Percentiles rank a stretch among this genome's conserved stretches.
Evolutionary conservation across 2,113 vertebrate genomes (phyloP).

Genomic region (Onychostruthus taczanowskii): DNA sequence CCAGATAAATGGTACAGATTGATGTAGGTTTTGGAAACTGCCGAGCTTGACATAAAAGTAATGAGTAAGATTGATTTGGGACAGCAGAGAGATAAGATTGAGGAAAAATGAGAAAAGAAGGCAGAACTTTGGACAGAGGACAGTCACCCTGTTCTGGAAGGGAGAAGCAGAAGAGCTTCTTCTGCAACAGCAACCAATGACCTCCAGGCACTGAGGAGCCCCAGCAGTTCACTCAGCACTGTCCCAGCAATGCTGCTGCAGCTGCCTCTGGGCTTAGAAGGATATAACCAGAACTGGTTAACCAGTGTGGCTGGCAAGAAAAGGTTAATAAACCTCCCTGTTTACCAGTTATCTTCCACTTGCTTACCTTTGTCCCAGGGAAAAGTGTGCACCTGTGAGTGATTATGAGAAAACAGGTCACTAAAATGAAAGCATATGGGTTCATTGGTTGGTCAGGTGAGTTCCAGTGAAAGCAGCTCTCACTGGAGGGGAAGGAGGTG

Average conservation of each 20-base stretch:
- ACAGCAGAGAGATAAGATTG: background rate
- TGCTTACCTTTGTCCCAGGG: background rate
- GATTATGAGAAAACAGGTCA: background rate
- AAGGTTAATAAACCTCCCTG: background rate
- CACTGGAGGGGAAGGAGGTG: background rate
- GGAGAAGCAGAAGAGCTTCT: background rate
- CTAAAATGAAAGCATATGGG: background rate
- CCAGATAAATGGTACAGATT: background rate
- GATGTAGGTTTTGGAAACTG: background rate
- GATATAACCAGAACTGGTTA: background rate
- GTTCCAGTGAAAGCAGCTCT: background rate
- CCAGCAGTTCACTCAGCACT: rapidly evolving
- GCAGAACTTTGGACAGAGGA: background rate
- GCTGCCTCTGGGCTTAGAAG: background rate
- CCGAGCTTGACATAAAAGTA: background rate
- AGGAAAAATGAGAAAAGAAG: background rate
- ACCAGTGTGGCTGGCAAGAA: background rate
- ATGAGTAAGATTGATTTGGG: background rate
- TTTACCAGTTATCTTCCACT: background rate
- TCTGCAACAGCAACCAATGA: background rate
- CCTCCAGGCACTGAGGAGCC: background rate
- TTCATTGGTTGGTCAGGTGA: background rate
- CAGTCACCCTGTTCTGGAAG: background rate
- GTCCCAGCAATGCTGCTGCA: background rate
- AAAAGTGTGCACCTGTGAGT: background rate